Percentiles rank a stretch among this genome's conserved stretches.
Evolutionary conservation across 2,797 vertebrate species (phyloP).

Genomic region (Moxostoma hubbsi): DNA sequence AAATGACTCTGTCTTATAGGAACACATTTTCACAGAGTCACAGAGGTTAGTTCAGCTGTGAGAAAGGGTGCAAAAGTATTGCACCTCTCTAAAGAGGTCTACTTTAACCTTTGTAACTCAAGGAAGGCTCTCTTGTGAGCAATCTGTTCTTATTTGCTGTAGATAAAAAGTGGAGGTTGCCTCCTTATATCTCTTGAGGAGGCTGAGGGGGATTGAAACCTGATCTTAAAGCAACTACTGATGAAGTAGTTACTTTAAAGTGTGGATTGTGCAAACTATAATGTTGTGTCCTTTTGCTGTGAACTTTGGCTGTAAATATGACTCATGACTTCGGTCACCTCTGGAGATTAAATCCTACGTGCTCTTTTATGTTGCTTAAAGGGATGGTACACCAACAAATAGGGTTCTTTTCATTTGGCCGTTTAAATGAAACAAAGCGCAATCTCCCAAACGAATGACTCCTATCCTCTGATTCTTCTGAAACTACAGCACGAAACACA

Average conservation of each 20-base stretch:
- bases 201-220: not conserved
- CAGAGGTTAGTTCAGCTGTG: constrained; percentile 27
- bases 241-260: not conserved
- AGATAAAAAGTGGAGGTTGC: constrained; percentile 11
- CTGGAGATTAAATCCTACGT: not conserved
- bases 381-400: no score
- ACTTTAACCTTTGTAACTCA: constrained; percentile 14
- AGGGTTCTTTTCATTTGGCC: no score
- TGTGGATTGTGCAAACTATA: not conserved
- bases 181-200: not conserved
- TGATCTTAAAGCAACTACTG: not conserved
- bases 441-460: no score
- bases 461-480: no score
- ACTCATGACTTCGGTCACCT: no score
- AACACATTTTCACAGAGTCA: constrained; percentile 29
- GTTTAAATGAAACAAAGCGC: no score
- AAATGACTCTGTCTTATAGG: constrained; percentile 24
- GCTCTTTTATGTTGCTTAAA: no score
- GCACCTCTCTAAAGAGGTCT: constrained; percentile 21
- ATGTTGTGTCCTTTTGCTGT: not conserved
- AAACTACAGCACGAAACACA: no score
- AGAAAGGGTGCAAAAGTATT: constrained; percentile 25
- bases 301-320: no score
- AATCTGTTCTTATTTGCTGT: constrained; percentile 2
- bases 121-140: constrained; percentile 12